Percentiles rank a stretch among this genome's conserved stretches.
Conservation (phyloP, 2,888 invertebrate species). For the Tetramorium bicarinatum region DNA sequence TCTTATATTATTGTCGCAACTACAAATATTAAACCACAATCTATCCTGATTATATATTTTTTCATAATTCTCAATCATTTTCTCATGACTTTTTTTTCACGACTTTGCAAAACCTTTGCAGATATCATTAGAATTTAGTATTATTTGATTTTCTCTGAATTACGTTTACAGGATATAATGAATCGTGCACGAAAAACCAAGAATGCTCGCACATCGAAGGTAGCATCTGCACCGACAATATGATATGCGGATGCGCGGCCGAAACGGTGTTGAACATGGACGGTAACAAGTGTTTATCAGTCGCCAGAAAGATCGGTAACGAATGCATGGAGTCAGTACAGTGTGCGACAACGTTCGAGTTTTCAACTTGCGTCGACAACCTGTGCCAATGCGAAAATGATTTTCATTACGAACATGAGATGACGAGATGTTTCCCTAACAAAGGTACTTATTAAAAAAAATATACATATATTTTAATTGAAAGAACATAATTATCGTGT, state of each 20-base stretch:
- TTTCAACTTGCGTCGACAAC: conserved; percentile 68
- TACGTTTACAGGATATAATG: conserved; percentile 65
- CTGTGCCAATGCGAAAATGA: conserved; percentile 68
- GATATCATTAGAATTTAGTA: neutral
- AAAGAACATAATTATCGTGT: too few species aligned
- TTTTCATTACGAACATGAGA: conserved; percentile 67
- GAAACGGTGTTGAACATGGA: conserved; percentile 56
- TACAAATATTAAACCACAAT: neutral
- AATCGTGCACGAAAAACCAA: conserved; percentile 60
- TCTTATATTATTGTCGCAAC: neutral
- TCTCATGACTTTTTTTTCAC: neutral
- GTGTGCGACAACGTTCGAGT: conserved; percentile 64
- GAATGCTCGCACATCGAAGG: conserved; percentile 71
- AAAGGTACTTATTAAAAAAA: conserved; percentile 55
- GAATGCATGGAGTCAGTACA: conserved; percentile 72
- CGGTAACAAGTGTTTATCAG: conserved; percentile 65
- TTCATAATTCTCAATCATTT: neutral
- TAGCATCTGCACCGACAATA: conserved; percentile 67
- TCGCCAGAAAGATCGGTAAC: conserved; percentile 59
- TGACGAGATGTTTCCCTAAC: conserved; percentile 65
- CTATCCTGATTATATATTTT: neutral
- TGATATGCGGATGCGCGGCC: conserved; percentile 69
- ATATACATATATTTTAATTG: too few species aligned
- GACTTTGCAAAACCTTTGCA: neutral
- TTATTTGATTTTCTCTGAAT: neutral